phyloP scores from a whole-genome alignment of 2,113 vertebrate genomes.

The Aepyceros melampus region DNA sequence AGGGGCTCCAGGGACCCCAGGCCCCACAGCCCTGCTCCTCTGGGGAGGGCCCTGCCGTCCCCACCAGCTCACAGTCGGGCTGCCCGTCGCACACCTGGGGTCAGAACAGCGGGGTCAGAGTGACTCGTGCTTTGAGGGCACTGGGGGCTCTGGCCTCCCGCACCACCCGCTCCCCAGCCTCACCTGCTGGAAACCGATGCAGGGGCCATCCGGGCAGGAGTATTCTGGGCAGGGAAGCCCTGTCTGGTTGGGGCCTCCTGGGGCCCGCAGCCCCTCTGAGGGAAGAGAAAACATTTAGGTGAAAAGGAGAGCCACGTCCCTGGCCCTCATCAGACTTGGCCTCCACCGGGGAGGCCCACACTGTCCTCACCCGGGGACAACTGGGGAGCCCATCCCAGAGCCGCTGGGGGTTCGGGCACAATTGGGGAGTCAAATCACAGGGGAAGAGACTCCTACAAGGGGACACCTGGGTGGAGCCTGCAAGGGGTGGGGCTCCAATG shows the following conservation, averaged over 20 bases:
- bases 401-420: constrained; percentile 81
- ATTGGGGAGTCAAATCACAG: constrained; percentile 76
- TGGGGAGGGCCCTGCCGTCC: constrained; percentile 11
- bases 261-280: constrained; percentile 35
- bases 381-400: constrained; percentile 83
- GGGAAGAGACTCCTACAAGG: constrained; percentile 82
- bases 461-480: constrained; percentile 83
- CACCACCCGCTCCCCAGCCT: background rate
- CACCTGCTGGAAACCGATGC: constrained; percentile 85
- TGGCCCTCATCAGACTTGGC: rapidly evolving
- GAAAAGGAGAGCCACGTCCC: rapidly evolving
- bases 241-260: constrained; percentile 69
- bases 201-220: constrained; percentile 83
- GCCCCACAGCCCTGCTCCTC: constrained; percentile 84
- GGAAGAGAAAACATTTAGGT: background rate
- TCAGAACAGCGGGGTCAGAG: background rate
- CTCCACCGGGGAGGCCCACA: constrained; percentile 73
- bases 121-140: background rate
- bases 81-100: constrained; percentile 88
- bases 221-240: constrained; percentile 83
- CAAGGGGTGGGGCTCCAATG: background rate
- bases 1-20: constrained; percentile 88
- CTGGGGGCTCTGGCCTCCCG: rapidly evolving
- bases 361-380: constrained; percentile 86
- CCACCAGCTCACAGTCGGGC: constrained; percentile 80